Evolutionary conservation across 2,113 vertebrate species (phyloP).

Genomic region (Sprattus sprattus): DNA sequence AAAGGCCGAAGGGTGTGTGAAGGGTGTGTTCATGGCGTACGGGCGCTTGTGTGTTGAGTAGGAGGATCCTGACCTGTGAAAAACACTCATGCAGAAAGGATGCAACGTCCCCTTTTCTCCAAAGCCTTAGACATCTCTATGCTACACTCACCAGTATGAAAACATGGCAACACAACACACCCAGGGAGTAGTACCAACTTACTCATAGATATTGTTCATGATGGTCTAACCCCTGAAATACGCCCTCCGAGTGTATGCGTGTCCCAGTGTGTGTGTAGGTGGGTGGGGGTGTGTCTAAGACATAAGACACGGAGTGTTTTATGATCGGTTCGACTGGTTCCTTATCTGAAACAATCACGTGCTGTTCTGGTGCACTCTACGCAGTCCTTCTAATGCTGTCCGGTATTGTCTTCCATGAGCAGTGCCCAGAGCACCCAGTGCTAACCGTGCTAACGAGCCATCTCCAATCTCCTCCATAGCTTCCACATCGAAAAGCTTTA

Average conservation of each 20-base stretch:
- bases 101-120: neutral
- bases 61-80: neutral
- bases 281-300: slow-evolving; percentile 30
- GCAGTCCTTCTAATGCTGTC: slow-evolving; percentile 37
- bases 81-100: neutral
- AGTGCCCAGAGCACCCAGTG: slow-evolving; percentile 21
- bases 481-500: slow-evolving; percentile 20
- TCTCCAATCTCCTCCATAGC: neutral
- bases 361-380: slow-evolving; percentile 22
- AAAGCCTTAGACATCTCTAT: neutral
- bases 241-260: slow-evolving; percentile 27
- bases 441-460: neutral
- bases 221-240: neutral
- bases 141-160: neutral
- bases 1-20: neutral
- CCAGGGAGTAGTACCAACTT: neutral
- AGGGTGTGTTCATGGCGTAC: neutral
- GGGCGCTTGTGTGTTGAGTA: neutral
- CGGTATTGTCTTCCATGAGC: slow-evolving; percentile 53
- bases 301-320: neutral
- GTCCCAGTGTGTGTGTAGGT: slow-evolving; percentile 26
- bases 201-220: neutral
- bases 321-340: slow-evolving; percentile 36
- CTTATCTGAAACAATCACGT: slow-evolving; percentile 36
- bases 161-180: neutral